Evolutionary conservation across 2,888 invertebrate genomes (phyloP), one percentile per base, ranked within the genome.

Genomic region (Oasisia sp.): DNA sequence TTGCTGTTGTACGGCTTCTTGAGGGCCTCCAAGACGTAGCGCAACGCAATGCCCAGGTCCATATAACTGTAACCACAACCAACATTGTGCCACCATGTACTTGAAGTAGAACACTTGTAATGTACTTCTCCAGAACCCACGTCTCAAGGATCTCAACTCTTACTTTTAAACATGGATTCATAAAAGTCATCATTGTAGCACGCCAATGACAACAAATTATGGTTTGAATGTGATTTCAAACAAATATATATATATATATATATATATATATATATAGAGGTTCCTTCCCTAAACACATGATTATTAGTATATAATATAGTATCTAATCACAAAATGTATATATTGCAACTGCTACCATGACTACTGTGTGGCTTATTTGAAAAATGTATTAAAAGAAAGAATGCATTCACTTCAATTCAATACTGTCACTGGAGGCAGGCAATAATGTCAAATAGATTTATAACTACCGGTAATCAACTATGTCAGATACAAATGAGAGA

Each of bases 11-110:
- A 98, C 0, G 98, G 98, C 95, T 99, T 99, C 92, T 98, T 97
- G 45, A 99, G 96, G 0, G 99, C 99, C 95, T 99, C 99, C 92
- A 99, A 97, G 2, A 99, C 99, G 96, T 98, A 99, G 93, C 99
- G 97, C 92, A 99, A 96, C 0, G 99, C 99, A 74, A 99, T 97
- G 0, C 99, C 99, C 5, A 99, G 95, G 19, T 96, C 96, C 96
- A 97, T 96, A 94, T 97, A 97, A 58, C 97, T 96, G 74, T 74
- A 74, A 74, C 74, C 2, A 74, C 1, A 74, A 74, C 74, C 74
- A 74, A 74, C 74, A 74, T 50, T 50, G 50, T 50, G 50, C 50
- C 50, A 11, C 50, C 50, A 12, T 50, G 50, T 50, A 50, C 50
- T 50, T 12, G 50, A 9, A 50, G 9, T 1, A 38, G 38, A 38